Percentiles rank a stretch among this genome's conserved stretches.
These are phyloP conservation scores for Dasypus novemcinctus DNA, from an alignment of 2,113 vertebrate species.

Conservation along the genomic window DNA sequence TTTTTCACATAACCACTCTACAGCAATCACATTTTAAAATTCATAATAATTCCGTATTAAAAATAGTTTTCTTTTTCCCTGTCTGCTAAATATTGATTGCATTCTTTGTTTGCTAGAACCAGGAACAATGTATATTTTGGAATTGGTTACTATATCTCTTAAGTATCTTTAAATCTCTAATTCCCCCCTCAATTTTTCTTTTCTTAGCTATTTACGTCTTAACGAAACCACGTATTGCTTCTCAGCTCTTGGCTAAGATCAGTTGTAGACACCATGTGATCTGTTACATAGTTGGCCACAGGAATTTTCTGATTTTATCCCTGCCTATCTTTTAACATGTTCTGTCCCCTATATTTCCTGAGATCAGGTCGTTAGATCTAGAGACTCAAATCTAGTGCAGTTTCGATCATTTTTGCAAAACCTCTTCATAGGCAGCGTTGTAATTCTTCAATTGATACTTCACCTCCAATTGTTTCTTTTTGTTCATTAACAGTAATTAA, in stretches of 20 bases:
- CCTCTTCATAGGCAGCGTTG: neutral
- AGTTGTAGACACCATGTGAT: neutral
- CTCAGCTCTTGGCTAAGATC: too few species aligned
- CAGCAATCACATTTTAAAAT: neutral
- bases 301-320: neutral
- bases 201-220: neutral
- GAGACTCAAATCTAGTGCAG: neutral
- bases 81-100: neutral
- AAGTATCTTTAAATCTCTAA: neutral
- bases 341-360: neutral
- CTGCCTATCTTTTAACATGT: neutral
- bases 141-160: neutral
- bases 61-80: neutral
- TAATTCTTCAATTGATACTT: neutral
- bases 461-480: neutral
- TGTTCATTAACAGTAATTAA: neutral
- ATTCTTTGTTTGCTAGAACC: neutral
- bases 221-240: neutral
- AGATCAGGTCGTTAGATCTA: neutral
- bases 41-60: neutral
- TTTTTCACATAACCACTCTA: neutral
- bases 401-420: neutral
- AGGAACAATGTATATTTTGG: neutral
- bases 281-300: neutral
- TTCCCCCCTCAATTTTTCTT: neutral